A percentile compares a stretch with the other conserved stretches of the same genome.
phyloP scores from a whole-genome alignment of 2,797 vertebrate genomes.

The Antrozous pallidus region DNA sequence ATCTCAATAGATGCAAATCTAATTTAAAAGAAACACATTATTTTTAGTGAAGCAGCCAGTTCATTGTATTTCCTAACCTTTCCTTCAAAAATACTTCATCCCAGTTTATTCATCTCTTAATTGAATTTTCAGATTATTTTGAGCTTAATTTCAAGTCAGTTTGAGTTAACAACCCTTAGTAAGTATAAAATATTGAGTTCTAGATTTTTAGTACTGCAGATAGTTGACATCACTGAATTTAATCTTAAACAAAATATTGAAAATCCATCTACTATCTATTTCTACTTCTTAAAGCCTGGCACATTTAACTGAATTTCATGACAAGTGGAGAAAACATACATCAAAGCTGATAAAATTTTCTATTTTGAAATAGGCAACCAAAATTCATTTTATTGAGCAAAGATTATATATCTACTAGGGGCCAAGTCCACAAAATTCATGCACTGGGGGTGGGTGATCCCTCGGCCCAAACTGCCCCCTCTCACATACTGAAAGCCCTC shows the following conservation, averaged over 20 bases:
- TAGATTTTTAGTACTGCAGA: not conserved
- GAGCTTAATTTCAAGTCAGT: not conserved
- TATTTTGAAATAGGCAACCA: conserved; percentile 44
- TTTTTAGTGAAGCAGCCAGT: not conserved
- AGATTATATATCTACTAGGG: conserved; percentile 34
- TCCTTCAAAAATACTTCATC: not conserved
- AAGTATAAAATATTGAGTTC: not conserved
- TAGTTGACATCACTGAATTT: not conserved
- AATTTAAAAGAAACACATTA: conserved; percentile 19
- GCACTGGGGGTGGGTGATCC: too few relatives aligned
- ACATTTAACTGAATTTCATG: not conserved
- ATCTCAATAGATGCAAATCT: not conserved
- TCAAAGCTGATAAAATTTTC: not conserved
- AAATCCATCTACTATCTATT: conserved; percentile 57
- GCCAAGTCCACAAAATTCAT: too few relatives aligned
- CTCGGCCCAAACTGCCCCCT: too few relatives aligned
- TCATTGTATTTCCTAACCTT: not conserved
- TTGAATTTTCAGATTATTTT: conserved; percentile 27
- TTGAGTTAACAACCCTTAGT: not conserved
- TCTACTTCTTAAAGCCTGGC: conserved; percentile 62
- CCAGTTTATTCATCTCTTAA: conserved; percentile 3
- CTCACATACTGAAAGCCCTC: too few relatives aligned
- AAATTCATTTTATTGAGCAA: conserved; percentile 63
- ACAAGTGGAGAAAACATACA: conserved; percentile 27
- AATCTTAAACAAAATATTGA: not conserved